phyloP scores from a whole-genome alignment of 2,797 vertebrate genomes.

The Coendou prehensilis region DNA sequence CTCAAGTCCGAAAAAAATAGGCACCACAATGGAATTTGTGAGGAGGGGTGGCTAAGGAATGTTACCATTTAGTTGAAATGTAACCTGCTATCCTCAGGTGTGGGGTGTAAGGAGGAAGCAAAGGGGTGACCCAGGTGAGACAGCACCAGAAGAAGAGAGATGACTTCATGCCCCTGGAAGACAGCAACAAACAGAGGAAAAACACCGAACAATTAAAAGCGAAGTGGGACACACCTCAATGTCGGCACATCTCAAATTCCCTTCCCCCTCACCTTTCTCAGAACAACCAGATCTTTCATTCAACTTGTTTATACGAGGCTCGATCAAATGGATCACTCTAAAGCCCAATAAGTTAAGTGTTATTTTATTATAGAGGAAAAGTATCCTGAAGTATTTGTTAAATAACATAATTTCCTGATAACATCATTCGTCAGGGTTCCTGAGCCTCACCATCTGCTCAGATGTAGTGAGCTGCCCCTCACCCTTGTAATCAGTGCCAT shows the following conservation, averaged over 20 bases:
- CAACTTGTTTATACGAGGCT: background rate
- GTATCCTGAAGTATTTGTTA: slow-evolving; percentile 73
- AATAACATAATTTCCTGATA: slow-evolving; percentile 71
- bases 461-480: slow-evolving; percentile 28
- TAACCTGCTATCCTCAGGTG: background rate
- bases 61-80: background rate
- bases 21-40: background rate
- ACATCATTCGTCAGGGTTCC: slow-evolving; percentile 21
- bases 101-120: background rate
- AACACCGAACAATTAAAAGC: background rate
- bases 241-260: background rate
- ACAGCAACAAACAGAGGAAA: background rate
- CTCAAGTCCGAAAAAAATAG: slow-evolving; percentile 37
- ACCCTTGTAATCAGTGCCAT: slow-evolving; percentile 7
- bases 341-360: slow-evolving; percentile 41
- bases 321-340: slow-evolving; percentile 33
- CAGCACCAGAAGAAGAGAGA: slow-evolving; percentile 42
- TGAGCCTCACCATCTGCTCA: background rate
- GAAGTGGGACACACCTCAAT: background rate
- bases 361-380: slow-evolving; percentile 81
- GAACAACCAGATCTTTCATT: slow-evolving; percentile 22
- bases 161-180: slow-evolving; percentile 31
- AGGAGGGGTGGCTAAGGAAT: background rate
- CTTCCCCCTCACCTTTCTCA: background rate
- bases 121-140: slow-evolving; percentile 61